Conservation (phyloP, 2,113 vertebrate species). For the Burhinus bistriatus region DNA sequence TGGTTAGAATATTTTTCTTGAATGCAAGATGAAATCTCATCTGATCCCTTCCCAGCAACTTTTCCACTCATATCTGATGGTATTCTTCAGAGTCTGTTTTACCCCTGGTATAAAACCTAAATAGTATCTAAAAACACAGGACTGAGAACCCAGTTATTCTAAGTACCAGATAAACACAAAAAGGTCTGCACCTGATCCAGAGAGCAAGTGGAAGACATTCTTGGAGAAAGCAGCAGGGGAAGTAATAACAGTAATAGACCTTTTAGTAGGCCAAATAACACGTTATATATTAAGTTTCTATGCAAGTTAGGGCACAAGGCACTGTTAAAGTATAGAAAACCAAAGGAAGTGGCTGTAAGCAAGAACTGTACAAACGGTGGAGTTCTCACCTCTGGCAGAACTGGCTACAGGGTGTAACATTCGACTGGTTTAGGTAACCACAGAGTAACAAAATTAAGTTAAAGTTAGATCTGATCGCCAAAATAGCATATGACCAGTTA, state of each 20-base stretch:
- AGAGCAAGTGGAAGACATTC: background rate
- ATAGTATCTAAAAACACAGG: background rate
- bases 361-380: background rate
- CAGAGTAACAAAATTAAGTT: background rate
- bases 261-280: background rate
- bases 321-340: background rate
- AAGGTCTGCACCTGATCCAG: background rate
- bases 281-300: background rate
- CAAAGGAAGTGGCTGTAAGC: background rate
- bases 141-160: background rate
- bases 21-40: background rate
- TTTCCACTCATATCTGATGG: background rate
- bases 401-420: background rate
- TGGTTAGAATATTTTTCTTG: background rate
- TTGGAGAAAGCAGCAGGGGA: background rate
- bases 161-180: background rate
- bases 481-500: background rate
- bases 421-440: background rate
- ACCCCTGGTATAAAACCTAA: accelerated
- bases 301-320: background rate
- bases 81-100: background rate
- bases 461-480: background rate
- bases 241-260: background rate
- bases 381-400: background rate
- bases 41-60: background rate